These are phyloP conservation scores for Chaetorhynchus papuensis DNA, from an alignment of 2,113 vertebrate species.

Conservation along the genomic window DNA sequence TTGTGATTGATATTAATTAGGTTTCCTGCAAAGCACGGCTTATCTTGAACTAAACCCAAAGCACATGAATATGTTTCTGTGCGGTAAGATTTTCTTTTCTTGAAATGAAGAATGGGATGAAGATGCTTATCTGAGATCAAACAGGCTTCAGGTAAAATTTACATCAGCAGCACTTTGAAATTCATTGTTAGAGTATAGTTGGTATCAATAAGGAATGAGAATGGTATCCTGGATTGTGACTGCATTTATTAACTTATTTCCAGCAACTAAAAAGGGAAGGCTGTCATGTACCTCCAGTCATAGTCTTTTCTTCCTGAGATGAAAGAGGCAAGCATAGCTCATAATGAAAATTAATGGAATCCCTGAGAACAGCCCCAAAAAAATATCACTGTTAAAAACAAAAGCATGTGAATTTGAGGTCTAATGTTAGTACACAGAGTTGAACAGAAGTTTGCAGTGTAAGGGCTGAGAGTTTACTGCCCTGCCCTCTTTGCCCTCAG, in stretches of 20 bases:
- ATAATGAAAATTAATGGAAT: constrained; percentile 54
- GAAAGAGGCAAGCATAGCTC: constrained; percentile 23
- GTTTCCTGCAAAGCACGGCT: constrained; percentile 65
- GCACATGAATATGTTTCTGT: constrained; percentile 66
- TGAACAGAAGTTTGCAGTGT: not conserved
- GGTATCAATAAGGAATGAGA: constrained; percentile 66
- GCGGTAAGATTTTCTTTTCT: constrained; percentile 54
- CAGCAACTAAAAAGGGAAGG: constrained; percentile 28
- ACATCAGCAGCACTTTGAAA: constrained; percentile 71
- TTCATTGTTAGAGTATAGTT: constrained; percentile 65
- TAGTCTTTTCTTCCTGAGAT: constrained; percentile 44
- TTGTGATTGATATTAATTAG: constrained; percentile 77
- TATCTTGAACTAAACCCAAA: constrained; percentile 72
- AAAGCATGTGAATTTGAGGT: not conserved
- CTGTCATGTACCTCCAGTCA: not conserved
- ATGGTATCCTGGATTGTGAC: constrained; percentile 51
- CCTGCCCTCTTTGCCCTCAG: rapidly evolving
- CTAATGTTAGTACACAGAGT: not conserved
- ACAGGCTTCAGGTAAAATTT: constrained; percentile 73
- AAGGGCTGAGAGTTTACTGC: not conserved
- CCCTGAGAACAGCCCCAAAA: not conserved
- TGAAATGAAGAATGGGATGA: constrained; percentile 72
- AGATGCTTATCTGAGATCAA: constrained; percentile 75
- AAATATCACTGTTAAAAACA: not conserved
- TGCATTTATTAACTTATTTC: constrained; percentile 69